Conservation (phyloP, 2,888 invertebrate species). For the Lasioglossum leucozonium region DNA sequence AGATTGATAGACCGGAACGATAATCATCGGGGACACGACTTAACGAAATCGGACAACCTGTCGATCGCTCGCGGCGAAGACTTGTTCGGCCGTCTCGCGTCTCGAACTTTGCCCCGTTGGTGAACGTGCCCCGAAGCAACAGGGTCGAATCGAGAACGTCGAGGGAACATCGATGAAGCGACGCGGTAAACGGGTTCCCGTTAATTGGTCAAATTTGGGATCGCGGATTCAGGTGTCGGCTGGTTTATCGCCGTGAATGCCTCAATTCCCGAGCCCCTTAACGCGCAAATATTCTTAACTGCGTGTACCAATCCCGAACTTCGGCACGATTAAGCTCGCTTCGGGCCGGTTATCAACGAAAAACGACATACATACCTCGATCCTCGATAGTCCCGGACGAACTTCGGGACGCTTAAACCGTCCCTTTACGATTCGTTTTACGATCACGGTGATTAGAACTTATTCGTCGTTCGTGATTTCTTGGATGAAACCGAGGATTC, state of each 20-base stretch:
- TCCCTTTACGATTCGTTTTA: background rate
- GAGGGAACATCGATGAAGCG: background rate
- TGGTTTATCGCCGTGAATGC: background rate
- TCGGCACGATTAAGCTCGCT: background rate
- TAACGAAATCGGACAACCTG: background rate
- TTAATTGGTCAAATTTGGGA: background rate
- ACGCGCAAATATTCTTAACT: background rate
- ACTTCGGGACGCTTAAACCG: background rate
- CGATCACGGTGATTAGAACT: background rate
- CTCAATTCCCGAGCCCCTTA: background rate
- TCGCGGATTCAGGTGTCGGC: constrained; percentile 5
- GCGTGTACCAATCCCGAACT: background rate
- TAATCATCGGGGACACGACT: background rate
- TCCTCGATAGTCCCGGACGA: background rate
- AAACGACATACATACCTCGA: background rate
- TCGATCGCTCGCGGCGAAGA: background rate
- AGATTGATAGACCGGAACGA: background rate
- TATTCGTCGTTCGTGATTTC: background rate
- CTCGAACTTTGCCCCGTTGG: constrained; percentile 2
- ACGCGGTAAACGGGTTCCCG: background rate
- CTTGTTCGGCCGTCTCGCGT: background rate
- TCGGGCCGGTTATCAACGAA: background rate
- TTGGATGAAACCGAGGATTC: background rate
- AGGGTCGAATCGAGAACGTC: background rate
- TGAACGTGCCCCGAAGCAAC: background rate